A percentile compares a stretch with the other conserved stretches of the same genome.
Conservation (phyloP, 2,113 vertebrate species). For the Tenebrosternarchus preto region DNA sequence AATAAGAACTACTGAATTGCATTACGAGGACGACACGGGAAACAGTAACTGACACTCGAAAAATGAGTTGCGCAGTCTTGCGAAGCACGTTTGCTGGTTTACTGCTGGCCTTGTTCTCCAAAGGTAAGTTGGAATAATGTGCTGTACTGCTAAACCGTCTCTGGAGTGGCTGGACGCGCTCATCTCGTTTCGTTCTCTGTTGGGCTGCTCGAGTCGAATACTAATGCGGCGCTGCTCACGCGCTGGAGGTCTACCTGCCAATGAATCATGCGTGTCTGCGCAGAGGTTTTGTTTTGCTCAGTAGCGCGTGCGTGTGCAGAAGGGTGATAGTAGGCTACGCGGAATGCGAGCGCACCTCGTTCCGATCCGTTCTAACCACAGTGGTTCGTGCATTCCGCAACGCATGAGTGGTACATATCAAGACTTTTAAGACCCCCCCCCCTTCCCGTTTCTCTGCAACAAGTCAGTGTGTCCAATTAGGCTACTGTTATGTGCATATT, state of each 20-base stretch:
- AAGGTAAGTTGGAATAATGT: conserved; percentile 66
- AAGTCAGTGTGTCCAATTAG: conserved; percentile 17
- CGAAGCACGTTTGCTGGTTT: conserved; percentile 68
- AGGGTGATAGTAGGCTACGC: neutral
- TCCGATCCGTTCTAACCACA: no score
- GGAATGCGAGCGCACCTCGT: no score
- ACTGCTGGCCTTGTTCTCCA: conserved; percentile 70
- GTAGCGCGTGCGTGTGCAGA: conserved; percentile 15
- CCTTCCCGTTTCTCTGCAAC: conserved; percentile 9
- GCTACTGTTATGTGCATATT: neutral
- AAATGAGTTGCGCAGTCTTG: conserved; percentile 72
- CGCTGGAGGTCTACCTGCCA: conserved; percentile 52
- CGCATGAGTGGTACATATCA: conserved; percentile 49
- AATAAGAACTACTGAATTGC: conserved; percentile 21
- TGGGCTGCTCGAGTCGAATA: conserved; percentile 70
- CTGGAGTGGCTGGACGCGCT: conserved; percentile 8
- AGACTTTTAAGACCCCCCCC: conserved; percentile 18
- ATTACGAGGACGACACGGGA: neutral
- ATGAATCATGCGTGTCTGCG: conserved; percentile 64
- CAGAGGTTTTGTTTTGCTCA: conserved; percentile 54
- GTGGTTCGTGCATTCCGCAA: conserved; percentile 5
- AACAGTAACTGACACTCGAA: conserved; percentile 28
- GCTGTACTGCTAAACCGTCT: no score
- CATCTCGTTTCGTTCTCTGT: conserved; percentile 57
- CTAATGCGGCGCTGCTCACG: conserved; percentile 64